These are phyloP conservation scores for Oscheius sp. DNA, from an alignment of 1,140 invertebrate genomes.

Conservation along the genomic window DNA sequence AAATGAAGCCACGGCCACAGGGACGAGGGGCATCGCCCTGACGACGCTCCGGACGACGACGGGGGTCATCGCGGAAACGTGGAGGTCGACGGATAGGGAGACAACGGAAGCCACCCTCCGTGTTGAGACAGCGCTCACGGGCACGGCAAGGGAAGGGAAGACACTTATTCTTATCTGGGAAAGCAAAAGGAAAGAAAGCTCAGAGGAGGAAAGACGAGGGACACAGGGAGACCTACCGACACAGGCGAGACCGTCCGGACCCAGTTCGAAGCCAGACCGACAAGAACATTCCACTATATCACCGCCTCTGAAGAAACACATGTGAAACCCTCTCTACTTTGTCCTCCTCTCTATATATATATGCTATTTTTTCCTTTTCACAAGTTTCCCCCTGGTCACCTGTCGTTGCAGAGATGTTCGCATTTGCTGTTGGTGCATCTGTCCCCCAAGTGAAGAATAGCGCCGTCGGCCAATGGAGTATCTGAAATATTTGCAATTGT, in stretches of 20 bases:
- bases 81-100: background rate
- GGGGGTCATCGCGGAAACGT: constrained; percentile 23
- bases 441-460: constrained; percentile 17
- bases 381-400: background rate
- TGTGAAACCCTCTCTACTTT: background rate
- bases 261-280: constrained; percentile 51
- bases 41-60: constrained; percentile 13
- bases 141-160: constrained; percentile 7
- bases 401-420: constrained; percentile 55
- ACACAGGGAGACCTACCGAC: constrained; percentile 46
- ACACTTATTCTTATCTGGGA: constrained; percentile 27
- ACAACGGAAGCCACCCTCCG: constrained; percentile 14
- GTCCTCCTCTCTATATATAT: background rate
- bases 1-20: constrained; percentile 20
- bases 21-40: constrained; percentile 5
- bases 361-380: background rate
- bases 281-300: constrained; percentile 53
- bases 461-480: background rate
- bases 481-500: background rate
- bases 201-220: background rate
- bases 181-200: constrained; percentile 20
- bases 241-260: constrained; percentile 52
- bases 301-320: constrained; percentile 35
- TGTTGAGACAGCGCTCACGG: constrained; percentile 23
- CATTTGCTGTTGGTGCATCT: constrained; percentile 45